phyloP scores from a whole-genome alignment of 2,113 vertebrate genomes.

The Hippocampus guttulatus region DNA sequence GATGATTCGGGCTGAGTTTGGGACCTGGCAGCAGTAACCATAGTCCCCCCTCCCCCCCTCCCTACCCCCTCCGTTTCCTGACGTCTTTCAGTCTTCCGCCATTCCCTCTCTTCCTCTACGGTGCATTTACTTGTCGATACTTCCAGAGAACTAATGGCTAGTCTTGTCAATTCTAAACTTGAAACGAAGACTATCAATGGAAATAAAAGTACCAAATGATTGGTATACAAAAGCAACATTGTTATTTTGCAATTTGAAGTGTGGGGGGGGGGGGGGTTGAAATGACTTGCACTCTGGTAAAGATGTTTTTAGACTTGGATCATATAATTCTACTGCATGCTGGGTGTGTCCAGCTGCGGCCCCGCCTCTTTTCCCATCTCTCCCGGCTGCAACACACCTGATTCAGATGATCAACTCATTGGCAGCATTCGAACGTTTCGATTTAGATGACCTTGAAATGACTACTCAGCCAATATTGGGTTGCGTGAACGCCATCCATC shows the following conservation, averaged over 20 bases:
- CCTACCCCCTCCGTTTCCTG: conserved; percentile 25
- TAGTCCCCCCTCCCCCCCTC: conserved; percentile 12
- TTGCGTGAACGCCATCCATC: too few relatives aligned
- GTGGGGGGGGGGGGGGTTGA: background rate
- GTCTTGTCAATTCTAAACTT: conserved; percentile 62
- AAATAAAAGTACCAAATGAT: conserved; percentile 65
- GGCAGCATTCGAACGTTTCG: too few relatives aligned
- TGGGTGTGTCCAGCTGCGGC: too few relatives aligned
- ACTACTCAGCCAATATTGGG: too few relatives aligned
- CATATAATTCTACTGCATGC: too few relatives aligned
- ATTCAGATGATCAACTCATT: too few relatives aligned
- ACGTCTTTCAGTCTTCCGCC: conserved; percentile 44
- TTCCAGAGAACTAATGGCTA: conserved; percentile 58
- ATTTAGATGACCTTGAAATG: too few relatives aligned
- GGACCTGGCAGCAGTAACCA: conserved; percentile 58
- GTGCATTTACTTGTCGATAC: conserved; percentile 40
- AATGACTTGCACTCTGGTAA: background rate
- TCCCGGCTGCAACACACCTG: too few relatives aligned
- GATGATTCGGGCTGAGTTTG: conserved; percentile 46
- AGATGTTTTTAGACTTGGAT: too few relatives aligned
- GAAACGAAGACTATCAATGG: conserved; percentile 64
- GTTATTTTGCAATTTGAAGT: background rate
- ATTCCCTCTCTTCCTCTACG: conserved; percentile 30
- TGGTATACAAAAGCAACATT: conserved; percentile 28
- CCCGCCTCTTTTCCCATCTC: too few relatives aligned